Conservation (phyloP, 2,113 vertebrate genomes). For the Anser brachyrhynchus region DNA sequence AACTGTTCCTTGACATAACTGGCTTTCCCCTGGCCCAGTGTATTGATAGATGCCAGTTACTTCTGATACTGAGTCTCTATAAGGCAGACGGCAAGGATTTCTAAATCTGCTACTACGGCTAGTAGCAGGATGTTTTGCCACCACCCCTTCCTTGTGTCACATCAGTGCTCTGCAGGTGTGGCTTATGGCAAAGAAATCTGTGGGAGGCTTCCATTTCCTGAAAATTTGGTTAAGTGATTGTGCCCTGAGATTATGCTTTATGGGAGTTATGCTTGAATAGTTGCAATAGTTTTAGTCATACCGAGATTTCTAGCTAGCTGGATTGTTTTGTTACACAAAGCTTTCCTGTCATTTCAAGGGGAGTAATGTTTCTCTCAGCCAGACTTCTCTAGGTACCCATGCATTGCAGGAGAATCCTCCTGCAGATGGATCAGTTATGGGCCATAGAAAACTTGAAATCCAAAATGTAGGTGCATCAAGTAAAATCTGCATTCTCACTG, state of each 20-base stretch:
- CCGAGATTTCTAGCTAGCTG: background rate
- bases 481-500: background rate
- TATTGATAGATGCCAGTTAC: conserved; percentile 34
- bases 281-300: background rate
- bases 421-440: background rate
- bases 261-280: background rate
- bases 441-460: background rate
- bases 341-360: background rate
- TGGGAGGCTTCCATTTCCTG: conserved; percentile 38
- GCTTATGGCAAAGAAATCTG: background rate
- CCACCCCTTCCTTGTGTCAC: background rate
- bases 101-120: background rate
- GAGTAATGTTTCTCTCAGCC: background rate
- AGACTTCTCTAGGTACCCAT: background rate
- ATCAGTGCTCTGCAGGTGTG: background rate
- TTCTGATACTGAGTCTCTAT: background rate
- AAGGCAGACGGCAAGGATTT: conserved; percentile 20
- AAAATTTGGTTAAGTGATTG: conserved; percentile 8
- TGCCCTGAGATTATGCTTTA: background rate
- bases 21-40: background rate
- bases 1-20: background rate
- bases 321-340: background rate
- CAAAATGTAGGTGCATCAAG: background rate
- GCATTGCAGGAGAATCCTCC: background rate
- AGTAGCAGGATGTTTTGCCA: background rate